These are phyloP conservation scores for Drosophila setosimentum DNA, from an alignment of 2,888 invertebrate species.

Conservation along the genomic window DNA sequence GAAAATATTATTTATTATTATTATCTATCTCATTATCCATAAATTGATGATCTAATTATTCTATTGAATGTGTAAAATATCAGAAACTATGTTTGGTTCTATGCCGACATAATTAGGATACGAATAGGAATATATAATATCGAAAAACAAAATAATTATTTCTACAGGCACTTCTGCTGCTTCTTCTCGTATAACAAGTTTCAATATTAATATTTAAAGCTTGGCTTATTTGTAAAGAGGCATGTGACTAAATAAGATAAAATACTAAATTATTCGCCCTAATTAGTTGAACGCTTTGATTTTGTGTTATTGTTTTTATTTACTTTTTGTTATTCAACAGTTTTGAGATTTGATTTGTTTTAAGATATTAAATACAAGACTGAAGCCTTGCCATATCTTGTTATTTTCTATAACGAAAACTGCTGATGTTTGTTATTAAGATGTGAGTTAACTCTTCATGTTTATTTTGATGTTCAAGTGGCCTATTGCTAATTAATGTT, in stretches of 20 bases:
- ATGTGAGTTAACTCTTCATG: slow-evolving; percentile 23
- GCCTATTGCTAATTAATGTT: slow-evolving; percentile 40
- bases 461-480: slow-evolving; percentile 37
- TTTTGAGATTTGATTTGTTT: neutral
- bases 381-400: slow-evolving; percentile 9
- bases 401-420: slow-evolving; percentile 2
- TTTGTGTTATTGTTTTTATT: neutral
- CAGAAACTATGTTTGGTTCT: neutral
- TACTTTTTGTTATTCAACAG: neutral
- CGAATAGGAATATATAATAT: neutral
- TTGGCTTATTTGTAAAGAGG: slow-evolving; percentile 1
- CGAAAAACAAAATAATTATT: neutral
- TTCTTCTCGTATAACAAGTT: slow-evolving; percentile 6
- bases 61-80: neutral
- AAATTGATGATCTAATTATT: neutral
- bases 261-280: neutral
- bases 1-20: neutral
- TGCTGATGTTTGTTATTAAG: slow-evolving; percentile 38
- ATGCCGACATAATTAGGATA: neutral
- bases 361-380: slow-evolving; percentile 10
- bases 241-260: neutral
- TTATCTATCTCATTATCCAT: neutral
- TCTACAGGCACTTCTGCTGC: neutral
- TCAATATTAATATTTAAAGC: neutral
- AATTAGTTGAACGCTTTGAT: neutral